Conservation (phyloP, 2,797 vertebrate species). For the Schizopygopsis malacanthus region DNA sequence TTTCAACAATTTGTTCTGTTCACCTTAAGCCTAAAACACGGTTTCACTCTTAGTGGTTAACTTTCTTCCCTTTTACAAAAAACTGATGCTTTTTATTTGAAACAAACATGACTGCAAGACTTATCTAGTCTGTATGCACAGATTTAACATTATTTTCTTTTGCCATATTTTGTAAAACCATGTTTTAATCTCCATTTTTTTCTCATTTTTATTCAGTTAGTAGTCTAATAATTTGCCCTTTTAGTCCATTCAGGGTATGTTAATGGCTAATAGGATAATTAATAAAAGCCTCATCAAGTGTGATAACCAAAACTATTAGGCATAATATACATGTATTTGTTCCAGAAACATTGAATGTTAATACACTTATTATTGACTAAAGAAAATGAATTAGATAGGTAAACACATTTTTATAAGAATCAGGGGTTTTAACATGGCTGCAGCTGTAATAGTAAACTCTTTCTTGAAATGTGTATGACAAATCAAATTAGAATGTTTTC, state of each 20-base stretch:
- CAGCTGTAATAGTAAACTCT: neutral
- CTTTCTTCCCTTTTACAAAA: conserved; percentile 25
- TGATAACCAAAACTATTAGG: neutral
- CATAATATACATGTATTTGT: neutral
- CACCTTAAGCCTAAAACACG: neutral
- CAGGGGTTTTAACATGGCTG: neutral
- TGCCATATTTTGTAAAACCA: neutral
- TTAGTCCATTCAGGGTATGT: neutral
- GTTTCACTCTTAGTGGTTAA: neutral
- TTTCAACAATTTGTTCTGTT: neutral
- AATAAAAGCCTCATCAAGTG: neutral
- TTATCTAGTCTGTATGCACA: neutral
- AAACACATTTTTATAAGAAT: neutral
- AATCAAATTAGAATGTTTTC: conserved; percentile 7
- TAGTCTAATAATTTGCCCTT: neutral
- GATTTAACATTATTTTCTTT: neutral
- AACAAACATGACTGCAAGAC: neutral
- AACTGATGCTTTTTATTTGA: neutral
- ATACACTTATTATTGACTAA: neutral
- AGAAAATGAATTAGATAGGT: neutral
- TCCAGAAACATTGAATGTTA: neutral
- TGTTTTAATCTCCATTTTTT: neutral
- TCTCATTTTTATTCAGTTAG: neutral
- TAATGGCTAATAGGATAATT: neutral
- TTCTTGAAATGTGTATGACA: neutral